Conservation (phyloP, 2,888 invertebrate genomes). For the Cephus sareptanus region DNA sequence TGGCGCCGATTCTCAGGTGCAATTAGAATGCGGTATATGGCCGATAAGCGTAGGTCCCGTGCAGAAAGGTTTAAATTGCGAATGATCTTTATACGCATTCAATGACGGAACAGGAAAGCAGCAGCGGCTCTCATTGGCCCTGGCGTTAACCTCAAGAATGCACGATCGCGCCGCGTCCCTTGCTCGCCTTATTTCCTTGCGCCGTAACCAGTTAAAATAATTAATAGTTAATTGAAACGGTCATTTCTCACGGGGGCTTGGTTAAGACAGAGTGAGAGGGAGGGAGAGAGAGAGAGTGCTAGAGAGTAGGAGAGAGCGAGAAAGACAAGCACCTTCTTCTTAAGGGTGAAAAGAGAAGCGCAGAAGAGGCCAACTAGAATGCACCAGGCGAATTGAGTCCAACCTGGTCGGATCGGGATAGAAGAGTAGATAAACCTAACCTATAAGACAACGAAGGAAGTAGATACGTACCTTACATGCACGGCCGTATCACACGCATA, state of each 20-base stretch:
- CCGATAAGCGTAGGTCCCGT: slow-evolving; percentile 31
- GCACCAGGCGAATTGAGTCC: too few relatives aligned
- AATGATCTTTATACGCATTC: not conserved
- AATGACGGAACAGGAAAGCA: not conserved
- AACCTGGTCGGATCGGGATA: too few relatives aligned
- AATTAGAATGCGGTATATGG: too few relatives aligned
- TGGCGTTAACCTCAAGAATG: not conserved
- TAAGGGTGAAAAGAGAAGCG: too few relatives aligned
- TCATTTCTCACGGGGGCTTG: slow-evolving; percentile 34
- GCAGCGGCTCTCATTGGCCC: not conserved
- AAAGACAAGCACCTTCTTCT: too few relatives aligned
- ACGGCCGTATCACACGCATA: too few relatives aligned
- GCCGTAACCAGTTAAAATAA: slow-evolving; percentile 23
- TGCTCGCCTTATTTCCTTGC: slow-evolving; percentile 1
- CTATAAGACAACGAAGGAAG: too few relatives aligned
- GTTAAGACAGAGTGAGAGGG: too few relatives aligned
- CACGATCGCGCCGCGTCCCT: not conserved
- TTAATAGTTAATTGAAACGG: slow-evolving; percentile 48
- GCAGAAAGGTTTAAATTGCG: slow-evolving; percentile 2
- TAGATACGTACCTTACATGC: too few relatives aligned
- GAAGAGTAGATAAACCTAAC: too few relatives aligned
- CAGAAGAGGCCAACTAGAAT: too few relatives aligned
- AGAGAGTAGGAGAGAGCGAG: not conserved
- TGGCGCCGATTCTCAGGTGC: slow-evolving; percentile 39
- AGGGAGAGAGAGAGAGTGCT: too few relatives aligned